Conservation (phyloP, 2,888 invertebrate genomes). For the Epirrhoe alternata region DNA sequence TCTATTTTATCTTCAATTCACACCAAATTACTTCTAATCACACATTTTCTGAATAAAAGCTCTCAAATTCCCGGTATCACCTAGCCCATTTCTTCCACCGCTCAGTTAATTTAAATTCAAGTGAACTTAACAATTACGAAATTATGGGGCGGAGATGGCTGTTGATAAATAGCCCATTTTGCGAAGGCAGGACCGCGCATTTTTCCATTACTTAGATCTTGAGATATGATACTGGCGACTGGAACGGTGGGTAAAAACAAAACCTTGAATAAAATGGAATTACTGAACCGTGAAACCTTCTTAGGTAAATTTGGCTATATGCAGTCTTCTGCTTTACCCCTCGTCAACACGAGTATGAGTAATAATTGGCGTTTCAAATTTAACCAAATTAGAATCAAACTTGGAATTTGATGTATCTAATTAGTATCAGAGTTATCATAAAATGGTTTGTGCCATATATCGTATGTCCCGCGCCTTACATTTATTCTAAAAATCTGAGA, state of each 20-base stretch:
- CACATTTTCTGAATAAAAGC: constrained; percentile 10
- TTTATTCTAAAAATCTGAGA: too few species aligned
- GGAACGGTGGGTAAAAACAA: constrained; percentile 28
- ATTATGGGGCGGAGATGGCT: constrained; percentile 46
- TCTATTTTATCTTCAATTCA: neutral
- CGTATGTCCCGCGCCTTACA: too few species aligned
- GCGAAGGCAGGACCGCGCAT: constrained; percentile 42
- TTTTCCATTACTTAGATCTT: constrained; percentile 46
- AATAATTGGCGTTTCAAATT: too few species aligned
- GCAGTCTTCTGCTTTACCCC: too few species aligned
- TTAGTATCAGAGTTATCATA: too few species aligned
- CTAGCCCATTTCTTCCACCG: constrained; percentile 32
- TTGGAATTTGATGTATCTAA: too few species aligned
- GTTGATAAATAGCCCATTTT: constrained; percentile 47
- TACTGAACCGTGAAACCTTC: too few species aligned
- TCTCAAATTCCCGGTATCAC: constrained; percentile 14
- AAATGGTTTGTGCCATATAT: too few species aligned
- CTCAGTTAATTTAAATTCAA: constrained; percentile 45
- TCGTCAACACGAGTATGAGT: too few species aligned
- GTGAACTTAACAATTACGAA: constrained; percentile 47
- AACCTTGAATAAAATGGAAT: constrained; percentile 21
- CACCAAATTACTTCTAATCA: neutral
- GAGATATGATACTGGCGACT: constrained; percentile 41
- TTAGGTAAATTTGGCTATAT: too few species aligned
- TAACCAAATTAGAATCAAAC: too few species aligned